Conservation (phyloP, 2,888 invertebrate genomes). For the Drosophila meridiana region DNA sequence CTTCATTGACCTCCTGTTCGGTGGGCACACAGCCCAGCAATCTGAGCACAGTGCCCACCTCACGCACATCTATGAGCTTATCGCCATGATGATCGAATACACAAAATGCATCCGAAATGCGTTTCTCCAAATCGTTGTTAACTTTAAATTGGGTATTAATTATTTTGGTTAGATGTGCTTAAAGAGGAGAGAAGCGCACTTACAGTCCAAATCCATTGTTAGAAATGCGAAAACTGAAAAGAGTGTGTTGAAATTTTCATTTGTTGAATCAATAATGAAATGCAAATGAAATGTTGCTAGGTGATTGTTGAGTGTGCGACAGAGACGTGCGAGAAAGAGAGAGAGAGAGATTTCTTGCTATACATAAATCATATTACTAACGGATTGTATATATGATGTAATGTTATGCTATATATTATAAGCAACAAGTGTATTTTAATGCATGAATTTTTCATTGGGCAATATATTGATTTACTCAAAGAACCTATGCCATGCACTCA, state of each 20-base stretch:
- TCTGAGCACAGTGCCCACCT: conserved; percentile 95
- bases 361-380: not conserved
- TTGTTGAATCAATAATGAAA: conserved; percentile 37
- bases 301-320: not conserved
- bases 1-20: conserved; percentile 96
- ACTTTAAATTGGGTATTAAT: conserved; percentile 80
- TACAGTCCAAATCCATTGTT: conserved; percentile 70
- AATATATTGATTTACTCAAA: conserved; percentile 2
- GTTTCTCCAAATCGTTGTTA: conserved; percentile 90
- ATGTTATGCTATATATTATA: too few relatives aligned
- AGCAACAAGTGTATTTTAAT: conserved; percentile 74
- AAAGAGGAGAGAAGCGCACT: conserved; percentile 9
- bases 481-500: conserved; percentile 43
- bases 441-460: conserved; percentile 30
- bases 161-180: not conserved
- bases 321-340: not conserved
- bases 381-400: too few relatives aligned
- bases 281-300: conserved; percentile 15
- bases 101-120: conserved; percentile 94
- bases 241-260: not conserved
- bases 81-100: conserved; percentile 96
- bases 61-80: conserved; percentile 94
- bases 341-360: too few relatives aligned
- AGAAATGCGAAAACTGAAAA: conserved; percentile 2
- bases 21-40: conserved; percentile 95